phyloP scores from a whole-genome alignment of 2,113 vertebrate genomes.

The Rhabdornis inornatus region DNA sequence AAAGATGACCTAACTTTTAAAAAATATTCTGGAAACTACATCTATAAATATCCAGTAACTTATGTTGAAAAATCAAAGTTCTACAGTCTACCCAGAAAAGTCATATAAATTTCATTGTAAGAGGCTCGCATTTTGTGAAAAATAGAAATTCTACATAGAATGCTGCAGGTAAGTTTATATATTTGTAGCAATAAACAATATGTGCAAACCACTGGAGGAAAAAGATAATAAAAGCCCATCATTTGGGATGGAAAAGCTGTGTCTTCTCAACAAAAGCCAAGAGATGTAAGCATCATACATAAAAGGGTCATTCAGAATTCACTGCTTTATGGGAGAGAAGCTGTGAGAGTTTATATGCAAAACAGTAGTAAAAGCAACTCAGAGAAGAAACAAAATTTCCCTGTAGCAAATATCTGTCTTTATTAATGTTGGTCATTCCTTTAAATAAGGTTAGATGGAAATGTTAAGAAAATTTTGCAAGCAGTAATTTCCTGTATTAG shows the following conservation, averaged over 20 bases:
- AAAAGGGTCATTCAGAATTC: slow-evolving; percentile 8
- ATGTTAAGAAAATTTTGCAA: slow-evolving; percentile 34
- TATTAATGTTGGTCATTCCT: slow-evolving; percentile 16
- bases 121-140: neutral
- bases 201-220: neutral
- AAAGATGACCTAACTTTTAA: neutral
- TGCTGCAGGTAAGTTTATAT: neutral
- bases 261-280: neutral
- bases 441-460: slow-evolving; percentile 9
- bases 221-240: neutral
- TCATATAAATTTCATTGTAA: neutral
- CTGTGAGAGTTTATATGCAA: neutral
- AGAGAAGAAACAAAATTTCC: neutral
- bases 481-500: slow-evolving; percentile 5
- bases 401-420: slow-evolving; percentile 4
- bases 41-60: neutral
- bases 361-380: slow-evolving; percentile 2
- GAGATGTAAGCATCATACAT: neutral
- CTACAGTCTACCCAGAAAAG: neutral
- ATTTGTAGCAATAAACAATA: neutral
- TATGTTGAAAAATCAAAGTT: neutral
- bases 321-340: neutral
- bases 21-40: neutral
- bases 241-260: neutral
- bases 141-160: neutral